Base-by-base conservation (phyloP, 2,797 vertebrate genomes). In the Trachurus trachurus region DNA sequence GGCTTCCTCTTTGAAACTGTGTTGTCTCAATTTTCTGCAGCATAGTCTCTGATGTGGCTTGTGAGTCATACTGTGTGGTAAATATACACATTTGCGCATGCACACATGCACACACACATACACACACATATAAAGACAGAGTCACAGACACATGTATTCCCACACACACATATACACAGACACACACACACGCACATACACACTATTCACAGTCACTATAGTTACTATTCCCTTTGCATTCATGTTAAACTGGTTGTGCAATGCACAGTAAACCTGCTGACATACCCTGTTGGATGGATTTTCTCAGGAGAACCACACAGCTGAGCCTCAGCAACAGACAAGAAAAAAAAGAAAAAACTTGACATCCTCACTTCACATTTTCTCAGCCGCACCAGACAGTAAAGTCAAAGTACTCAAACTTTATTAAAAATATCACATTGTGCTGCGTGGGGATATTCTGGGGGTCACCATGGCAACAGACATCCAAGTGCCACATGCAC, bases 381-480 rank as follows among this genome's bases (percentile, higher is more conserved):
- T 87, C 47, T 62, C 70, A 76, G 69, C 50, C 9, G 9, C 69
- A 79, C 75, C 82, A 93, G 88, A 87, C 88, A 82, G 82, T 79
- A 65, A 85, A 89, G 85, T 87, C 84, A 88, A 79, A 88, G 80
- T 80, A 17, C 67, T 89, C 74, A 69, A 91, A 93, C 83, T 92
- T 91, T 91, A 90, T 89, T 90, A 89, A 89, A 93, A 87, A 91
- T 84, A 92, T 88, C 85, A 74, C 88, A 85, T 78, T 86, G 83
- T 82, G 71, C 82, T 77, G 81, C 76, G 66, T 85, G 75, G 85
- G 86, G 90, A 87, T 88, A 90, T 88, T 90, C 90, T 91, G 63
- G 81, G 82, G 91, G 88, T 94, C 89, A 87, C 93, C 93, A 94
- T 93, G 88, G 94, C 88, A 94, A 94, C 94, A 94, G 92, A 94